Conservation (phyloP, 2,888 invertebrate species). For the Eilema sororculum region DNA sequence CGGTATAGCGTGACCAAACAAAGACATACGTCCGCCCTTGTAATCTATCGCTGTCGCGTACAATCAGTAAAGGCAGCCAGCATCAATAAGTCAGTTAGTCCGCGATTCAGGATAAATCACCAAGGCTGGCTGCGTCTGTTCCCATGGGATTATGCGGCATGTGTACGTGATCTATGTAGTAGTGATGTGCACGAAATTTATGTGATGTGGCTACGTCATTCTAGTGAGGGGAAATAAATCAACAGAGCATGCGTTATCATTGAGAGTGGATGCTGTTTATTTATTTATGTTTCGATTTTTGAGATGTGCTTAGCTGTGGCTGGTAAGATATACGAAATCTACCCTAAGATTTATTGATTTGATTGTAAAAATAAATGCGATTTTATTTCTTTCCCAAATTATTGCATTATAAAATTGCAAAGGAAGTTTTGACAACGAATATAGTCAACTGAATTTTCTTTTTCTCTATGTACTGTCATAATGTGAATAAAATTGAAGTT, state of each 20-base stretch:
- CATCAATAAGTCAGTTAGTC: conserved; percentile 39
- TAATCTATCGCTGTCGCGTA: conserved; percentile 33
- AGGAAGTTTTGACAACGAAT: neutral
- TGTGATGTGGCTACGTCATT: conserved; percentile 12
- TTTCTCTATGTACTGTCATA: neutral
- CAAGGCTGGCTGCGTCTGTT: conserved; percentile 17
- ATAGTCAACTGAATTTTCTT: neutral
- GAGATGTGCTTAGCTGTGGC: neutral
- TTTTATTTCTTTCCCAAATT: neutral
- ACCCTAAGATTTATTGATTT: neutral
- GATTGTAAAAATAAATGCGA: neutral
- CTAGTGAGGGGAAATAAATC: conserved; percentile 14
- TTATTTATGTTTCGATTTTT: conserved; percentile 18
- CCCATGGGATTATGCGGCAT: conserved; percentile 33
- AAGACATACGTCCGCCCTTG: conserved; percentile 15
- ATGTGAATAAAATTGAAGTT: neutral
- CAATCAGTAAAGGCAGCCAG: conserved; percentile 32
- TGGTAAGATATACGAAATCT: neutral
- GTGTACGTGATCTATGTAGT: conserved; percentile 43
- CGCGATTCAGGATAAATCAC: conserved; percentile 38
- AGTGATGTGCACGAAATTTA: conserved; percentile 35
- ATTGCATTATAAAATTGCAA: neutral
- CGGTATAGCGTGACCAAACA: neutral
- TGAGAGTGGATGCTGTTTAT: conserved; percentile 4
- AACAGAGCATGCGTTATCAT: neutral